A percentile compares a stretch with the other conserved stretches of the same genome.
Conservation (phyloP, 2,888 invertebrate species). For the Heliconius charithonia region DNA sequence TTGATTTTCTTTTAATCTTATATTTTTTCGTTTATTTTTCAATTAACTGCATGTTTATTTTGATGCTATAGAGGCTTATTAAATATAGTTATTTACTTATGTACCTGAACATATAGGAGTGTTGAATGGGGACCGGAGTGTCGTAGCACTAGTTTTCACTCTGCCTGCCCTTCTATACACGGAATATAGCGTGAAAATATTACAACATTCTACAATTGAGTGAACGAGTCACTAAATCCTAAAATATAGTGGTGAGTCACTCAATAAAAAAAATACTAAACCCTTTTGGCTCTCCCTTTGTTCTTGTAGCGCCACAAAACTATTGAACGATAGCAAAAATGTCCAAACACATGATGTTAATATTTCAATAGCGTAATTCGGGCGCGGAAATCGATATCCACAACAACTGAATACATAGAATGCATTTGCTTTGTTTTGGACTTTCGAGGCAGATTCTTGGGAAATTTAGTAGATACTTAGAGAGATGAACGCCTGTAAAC, state of each 20-base stretch:
- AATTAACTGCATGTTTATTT: not conserved
- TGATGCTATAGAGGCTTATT: not conserved
- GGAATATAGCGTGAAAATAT: not conserved
- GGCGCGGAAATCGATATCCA: conserved; percentile 39
- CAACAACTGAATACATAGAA: conserved; percentile 19
- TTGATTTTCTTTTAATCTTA: conserved; percentile 11
- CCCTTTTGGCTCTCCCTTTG: not conserved
- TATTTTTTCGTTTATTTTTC: conserved; percentile 2
- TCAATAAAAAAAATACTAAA: not conserved
- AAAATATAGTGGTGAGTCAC: not conserved
- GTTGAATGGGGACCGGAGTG: too few relatives aligned
- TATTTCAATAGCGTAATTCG: conserved; percentile 38
- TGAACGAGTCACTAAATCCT: not conserved
- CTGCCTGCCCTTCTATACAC: too few relatives aligned
- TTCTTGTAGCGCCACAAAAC: conserved; percentile 4
- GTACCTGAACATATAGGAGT: too few relatives aligned
- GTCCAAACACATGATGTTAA: conserved; percentile 48
- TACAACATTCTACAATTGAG: not conserved
- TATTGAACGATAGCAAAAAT: conserved; percentile 46
- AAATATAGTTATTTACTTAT: too few relatives aligned
- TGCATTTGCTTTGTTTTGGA: conserved; percentile 15
- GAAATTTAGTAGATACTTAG: not conserved
- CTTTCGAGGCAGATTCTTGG: not conserved
- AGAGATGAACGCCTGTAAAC: not conserved
- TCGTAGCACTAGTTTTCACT: too few relatives aligned